Conservation (phyloP, 2,113 vertebrate genomes). For the Gorsachius goisagi region DNA sequence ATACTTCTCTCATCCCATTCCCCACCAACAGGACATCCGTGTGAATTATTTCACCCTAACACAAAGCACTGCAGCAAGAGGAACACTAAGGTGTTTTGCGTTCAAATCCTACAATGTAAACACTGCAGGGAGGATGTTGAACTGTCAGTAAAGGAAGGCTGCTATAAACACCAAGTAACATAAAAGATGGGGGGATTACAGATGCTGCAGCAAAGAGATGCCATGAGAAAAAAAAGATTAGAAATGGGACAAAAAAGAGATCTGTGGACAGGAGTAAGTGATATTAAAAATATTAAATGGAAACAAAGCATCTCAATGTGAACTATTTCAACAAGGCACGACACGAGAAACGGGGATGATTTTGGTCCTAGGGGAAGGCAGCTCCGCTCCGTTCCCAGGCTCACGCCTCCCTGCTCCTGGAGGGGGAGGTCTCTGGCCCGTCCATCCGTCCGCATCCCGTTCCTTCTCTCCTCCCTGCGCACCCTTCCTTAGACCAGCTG, state of each 20-base stretch:
- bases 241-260: neutral
- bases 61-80: neutral
- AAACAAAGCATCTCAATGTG: neutral
- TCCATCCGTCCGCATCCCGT: neutral
- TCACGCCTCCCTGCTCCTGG: neutral
- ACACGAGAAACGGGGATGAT: rapidly evolving
- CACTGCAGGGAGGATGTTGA: neutral
- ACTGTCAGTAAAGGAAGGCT: neutral
- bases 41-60: neutral
- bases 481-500: neutral
- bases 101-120: neutral
- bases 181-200: neutral
- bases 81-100: neutral
- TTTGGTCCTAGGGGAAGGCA: neutral
- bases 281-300: neutral
- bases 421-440: neutral
- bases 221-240: neutral
- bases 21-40: neutral
- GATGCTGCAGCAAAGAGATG: neutral
- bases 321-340: neutral
- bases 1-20: neutral
- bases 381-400: neutral
- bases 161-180: neutral
- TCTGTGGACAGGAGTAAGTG: neutral
- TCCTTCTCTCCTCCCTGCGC: neutral